Base-by-base conservation (phyloP, 2,888 invertebrate genomes). In the Steromphala cineraria region DNA sequence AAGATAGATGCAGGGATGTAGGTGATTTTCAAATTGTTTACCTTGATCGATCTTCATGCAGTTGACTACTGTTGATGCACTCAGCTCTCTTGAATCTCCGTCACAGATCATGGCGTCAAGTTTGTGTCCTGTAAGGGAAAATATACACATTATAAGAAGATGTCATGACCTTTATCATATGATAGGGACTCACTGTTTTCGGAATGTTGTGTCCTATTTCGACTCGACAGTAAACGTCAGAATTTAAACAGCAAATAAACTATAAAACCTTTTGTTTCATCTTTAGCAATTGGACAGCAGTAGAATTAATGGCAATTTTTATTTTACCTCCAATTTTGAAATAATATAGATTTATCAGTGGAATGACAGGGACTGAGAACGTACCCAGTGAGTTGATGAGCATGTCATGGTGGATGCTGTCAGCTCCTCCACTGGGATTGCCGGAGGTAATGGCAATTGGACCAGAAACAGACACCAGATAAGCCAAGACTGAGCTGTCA, bases 61-160 rank as follows among this genome's bases (percentile, higher is more conserved):
- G 83, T 85, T 89, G 46, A 89, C 89, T 0, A 89, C 89, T n/a
- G 89, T 89, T 0, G 89, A 89, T 13, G 89, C 86, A n/a, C 83
- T 83, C n/a, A 85, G 74, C 79, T 89, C 87, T 55, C 84, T 83
- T 7, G 89, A 89, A 55, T 83, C 84, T 1, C 88, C 89, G 78
- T 89, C 89, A 81, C 89, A 89, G 0, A 89, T 82, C 28, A 88
- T 83, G n/a, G 85, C 89, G 19, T 87, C 86, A 24, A 89, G 55
- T 53, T 86, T 88, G 55, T 87, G 80, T 2, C 89, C 89, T 89
- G 79, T 7, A 80, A 80, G 17, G 75, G 15, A 40, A 13, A 46
- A 13, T 10, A 46, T 46, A 46, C 46, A 46, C 7, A 46, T 10
- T 46, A 1, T 13, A 46, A 46, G 46, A 46, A 10, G 46, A 46